Conservation (phyloP, 2,113 vertebrate species). For the Parotia lawesii region DNA sequence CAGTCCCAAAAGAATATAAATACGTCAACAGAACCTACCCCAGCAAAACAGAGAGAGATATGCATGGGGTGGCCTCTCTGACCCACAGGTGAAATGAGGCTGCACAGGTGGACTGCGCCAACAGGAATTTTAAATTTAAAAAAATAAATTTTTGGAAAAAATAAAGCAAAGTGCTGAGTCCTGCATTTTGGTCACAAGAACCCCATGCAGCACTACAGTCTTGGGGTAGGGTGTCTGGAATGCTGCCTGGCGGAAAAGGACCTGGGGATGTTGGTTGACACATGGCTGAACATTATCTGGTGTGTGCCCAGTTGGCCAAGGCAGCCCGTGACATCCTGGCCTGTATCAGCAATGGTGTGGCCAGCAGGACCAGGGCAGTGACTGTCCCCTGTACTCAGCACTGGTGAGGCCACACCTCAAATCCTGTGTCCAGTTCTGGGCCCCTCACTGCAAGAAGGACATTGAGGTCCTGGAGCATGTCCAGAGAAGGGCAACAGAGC, state of each 20-base stretch:
- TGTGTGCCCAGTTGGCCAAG: background rate
- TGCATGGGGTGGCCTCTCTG: background rate
- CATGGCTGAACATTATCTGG: background rate
- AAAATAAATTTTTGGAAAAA: too few relatives aligned
- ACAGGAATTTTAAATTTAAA: background rate
- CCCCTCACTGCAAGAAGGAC: too few relatives aligned
- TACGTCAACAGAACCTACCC: background rate
- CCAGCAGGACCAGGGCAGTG: background rate
- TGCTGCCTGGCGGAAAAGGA: background rate
- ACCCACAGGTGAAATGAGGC: background rate
- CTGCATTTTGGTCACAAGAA: background rate
- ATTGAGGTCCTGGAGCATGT: rapidly evolving
- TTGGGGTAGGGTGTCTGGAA: background rate
- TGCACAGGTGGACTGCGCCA: background rate
- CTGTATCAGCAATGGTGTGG: background rate
- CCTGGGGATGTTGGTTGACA: background rate
- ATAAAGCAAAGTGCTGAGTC: background rate
- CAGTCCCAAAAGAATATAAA: background rate
- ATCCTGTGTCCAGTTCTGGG: too few relatives aligned
- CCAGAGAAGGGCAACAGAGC: background rate
- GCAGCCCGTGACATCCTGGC: background rate
- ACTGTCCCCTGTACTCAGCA: background rate
- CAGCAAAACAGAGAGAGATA: background rate
- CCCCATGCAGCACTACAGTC: background rate
- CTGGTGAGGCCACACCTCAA: background rate